Conservation (phyloP, 2,888 invertebrate species). For the Lydus trimaculatus region DNA sequence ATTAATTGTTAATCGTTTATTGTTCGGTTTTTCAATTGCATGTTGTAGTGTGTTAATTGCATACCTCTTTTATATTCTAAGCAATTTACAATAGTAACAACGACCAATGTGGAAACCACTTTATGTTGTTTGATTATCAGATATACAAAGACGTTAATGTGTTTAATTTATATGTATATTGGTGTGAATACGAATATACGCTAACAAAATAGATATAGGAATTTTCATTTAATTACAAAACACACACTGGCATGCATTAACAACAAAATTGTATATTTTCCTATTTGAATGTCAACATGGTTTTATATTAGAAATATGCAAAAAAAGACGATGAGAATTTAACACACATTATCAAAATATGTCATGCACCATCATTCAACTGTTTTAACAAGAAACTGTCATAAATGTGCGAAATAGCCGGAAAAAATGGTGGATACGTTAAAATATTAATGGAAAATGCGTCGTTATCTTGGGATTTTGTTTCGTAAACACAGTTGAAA, state of each 20-base stretch:
- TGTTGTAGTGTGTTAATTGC: not conserved
- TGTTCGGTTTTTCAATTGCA: not conserved
- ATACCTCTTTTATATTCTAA: not conserved
- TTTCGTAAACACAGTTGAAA: too few species aligned
- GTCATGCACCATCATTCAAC: not conserved
- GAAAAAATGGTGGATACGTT: too few species aligned
- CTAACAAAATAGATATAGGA: not conserved
- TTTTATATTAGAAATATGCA: not conserved
- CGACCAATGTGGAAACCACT: not conserved
- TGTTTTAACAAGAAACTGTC: not conserved
- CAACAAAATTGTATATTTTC: not conserved
- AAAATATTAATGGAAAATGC: too few species aligned
- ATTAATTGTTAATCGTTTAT: not conserved
- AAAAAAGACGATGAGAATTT: not conserved
- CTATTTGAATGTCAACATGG: not conserved
- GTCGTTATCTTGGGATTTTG: too few species aligned
- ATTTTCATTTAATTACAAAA: not conserved
- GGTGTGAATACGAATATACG: not conserved
- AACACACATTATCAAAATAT: not conserved
- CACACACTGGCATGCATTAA: not conserved
- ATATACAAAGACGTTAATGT: constrained; percentile 1
- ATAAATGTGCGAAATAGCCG: not conserved
- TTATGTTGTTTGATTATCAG: not conserved
- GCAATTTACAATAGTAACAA: not conserved
- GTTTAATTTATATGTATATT: constrained; percentile 2